These are phyloP conservation scores for Lumbricus terrestris DNA, from an alignment of 2,888 invertebrate genomes.

Conservation along the genomic window DNA sequence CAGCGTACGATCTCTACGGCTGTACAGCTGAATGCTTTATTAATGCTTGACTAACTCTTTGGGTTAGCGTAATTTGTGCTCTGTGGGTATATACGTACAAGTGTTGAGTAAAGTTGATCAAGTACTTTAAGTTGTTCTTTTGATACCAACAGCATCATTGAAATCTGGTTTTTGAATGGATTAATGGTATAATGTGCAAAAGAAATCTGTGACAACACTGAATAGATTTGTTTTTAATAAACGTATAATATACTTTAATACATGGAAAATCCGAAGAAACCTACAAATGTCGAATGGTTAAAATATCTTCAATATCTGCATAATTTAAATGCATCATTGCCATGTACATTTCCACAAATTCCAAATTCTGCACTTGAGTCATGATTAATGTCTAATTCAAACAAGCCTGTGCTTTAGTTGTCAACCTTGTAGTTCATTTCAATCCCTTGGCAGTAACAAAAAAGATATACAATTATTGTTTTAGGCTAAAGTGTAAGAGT, in stretches of 20 bases:
- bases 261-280: background rate
- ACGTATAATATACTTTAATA: background rate
- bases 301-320: background rate
- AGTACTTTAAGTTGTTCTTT: background rate
- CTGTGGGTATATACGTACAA: background rate
- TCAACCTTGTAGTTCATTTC: too few species aligned
- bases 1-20: background rate
- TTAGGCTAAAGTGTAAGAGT: too few species aligned
- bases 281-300: background rate
- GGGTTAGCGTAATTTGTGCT: background rate
- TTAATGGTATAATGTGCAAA: background rate
- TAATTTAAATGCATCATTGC: background rate
- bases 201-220: background rate
- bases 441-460: too few species aligned
- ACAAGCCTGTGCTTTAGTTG: too few species aligned
- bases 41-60: background rate
- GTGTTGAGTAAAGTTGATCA: background rate
- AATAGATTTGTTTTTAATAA: background rate
- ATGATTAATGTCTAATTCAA: too few species aligned
- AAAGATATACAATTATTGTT: too few species aligned
- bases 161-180: background rate
- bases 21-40: too few species aligned
- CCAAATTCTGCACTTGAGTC: background rate
- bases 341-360: background rate
- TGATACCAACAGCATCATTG: background rate